These are phyloP conservation scores for Danio tinwini DNA, from an alignment of 2,797 vertebrate species.

Conservation along the genomic window DNA sequence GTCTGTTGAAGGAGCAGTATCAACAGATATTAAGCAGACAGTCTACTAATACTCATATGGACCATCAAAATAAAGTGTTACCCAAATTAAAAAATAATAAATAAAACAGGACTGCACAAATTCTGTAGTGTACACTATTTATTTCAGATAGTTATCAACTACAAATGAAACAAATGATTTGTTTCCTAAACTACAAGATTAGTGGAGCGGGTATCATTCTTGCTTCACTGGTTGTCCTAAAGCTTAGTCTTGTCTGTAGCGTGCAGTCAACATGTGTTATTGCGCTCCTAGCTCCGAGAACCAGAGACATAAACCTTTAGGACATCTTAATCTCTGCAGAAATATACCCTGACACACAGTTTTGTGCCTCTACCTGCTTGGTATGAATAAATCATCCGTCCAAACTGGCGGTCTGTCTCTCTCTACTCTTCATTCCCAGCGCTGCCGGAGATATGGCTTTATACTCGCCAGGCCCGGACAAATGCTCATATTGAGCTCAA, in stretches of 20 bases:
- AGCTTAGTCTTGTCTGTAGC: slow-evolving; percentile 36
- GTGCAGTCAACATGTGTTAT: slow-evolving; percentile 35
- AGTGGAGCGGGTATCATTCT: background rate
- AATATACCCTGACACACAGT: slow-evolving; percentile 61
- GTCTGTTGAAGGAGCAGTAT: too few relatives aligned
- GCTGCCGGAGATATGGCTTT: slow-evolving; percentile 47
- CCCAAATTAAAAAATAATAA: too few relatives aligned
- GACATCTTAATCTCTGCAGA: slow-evolving; percentile 75
- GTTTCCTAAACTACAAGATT: slow-evolving; percentile 34
- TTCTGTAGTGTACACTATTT: background rate
- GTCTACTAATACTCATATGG: too few relatives aligned
- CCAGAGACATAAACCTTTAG: slow-evolving; percentile 62
- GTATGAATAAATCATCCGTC: slow-evolving; percentile 67
- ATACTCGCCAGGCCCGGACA: slow-evolving; percentile 37
- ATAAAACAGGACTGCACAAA: background rate
- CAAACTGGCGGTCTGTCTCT: slow-evolving; percentile 29
- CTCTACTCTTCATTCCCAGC: slow-evolving; percentile 25
- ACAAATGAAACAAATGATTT: background rate
- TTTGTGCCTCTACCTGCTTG: slow-evolving; percentile 65
- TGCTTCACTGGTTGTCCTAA: background rate
- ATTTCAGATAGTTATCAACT: background rate
- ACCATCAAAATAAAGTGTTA: too few relatives aligned
- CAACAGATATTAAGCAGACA: too few relatives aligned
- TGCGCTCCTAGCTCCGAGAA: slow-evolving; percentile 27
- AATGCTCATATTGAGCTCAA: slow-evolving; percentile 19